Base-by-base conservation (phyloP, 2,888 invertebrate species). In the Scaptomyza flava region DNA sequence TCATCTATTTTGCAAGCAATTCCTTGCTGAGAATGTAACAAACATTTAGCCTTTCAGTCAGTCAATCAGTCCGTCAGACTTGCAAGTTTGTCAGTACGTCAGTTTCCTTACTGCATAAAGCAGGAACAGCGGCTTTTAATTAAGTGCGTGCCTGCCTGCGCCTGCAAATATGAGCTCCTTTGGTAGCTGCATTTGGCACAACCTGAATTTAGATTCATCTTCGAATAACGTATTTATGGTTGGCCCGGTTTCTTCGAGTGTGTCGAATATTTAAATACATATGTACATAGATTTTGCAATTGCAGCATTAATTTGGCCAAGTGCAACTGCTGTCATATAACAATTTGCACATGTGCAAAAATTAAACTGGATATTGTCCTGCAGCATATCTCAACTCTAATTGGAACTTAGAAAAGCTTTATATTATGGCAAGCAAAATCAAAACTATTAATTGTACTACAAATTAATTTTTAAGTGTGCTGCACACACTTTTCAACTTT, bases 141-240 rank as follows among this genome's bases (percentile, higher is more conserved):
- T 81, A 86, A 86, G 84, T 80, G 84, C 87, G 72, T 74, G 75
- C 77, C 86, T 57, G 48, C 42, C 51, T 33, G 42, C 9, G 46
- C 54, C 59, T 46, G 59, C 68, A 59, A 66, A 72, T 76, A 66
- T 85, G 58, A 73, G 64, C 73, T 77, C 65, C 83, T 61, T 45
- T 50, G 45, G 50, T 41, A 48, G 41, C 17, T 56, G 68, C 56
- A 47, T 36, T 38, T 38, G 38, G 14, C 14, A 27, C 42, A 45
- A 54, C 42, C 17, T 17, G 20, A n/a, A 42, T 33, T 14, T 8
- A 48, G 27, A 48, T 5, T 53, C 41, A 51, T 41, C 20, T 9
- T 27, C 9, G 30, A 3, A 41, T 12, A 5, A 41, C n/a, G 33
- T 41, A 56, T 62, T 69, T 62, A 70, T 57, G 63, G 45, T 31